Conservation (phyloP, 1,140 invertebrate genomes). For the Drosophila orena region DNA sequence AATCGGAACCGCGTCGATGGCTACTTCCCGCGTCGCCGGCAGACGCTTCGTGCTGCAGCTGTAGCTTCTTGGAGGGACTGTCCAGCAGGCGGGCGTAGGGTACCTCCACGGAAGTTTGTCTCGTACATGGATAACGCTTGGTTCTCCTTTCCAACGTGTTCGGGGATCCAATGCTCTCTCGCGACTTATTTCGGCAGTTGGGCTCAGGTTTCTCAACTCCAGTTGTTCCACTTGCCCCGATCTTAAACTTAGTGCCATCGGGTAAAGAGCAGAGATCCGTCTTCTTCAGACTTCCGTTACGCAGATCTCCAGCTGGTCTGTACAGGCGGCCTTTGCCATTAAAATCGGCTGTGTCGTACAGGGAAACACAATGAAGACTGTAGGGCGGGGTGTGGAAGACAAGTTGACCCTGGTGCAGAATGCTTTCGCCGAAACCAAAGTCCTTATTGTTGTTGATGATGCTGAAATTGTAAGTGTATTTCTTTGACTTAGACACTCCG, state of each 20-base stretch:
- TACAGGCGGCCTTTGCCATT: slow-evolving; percentile 80
- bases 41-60: slow-evolving; percentile 65
- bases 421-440: slow-evolving; percentile 96
- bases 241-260: slow-evolving; percentile 73
- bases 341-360: slow-evolving; percentile 88
- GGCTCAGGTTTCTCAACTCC: slow-evolving; percentile 72
- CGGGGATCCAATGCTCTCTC: slow-evolving; percentile 80
- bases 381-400: slow-evolving; percentile 96
- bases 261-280: slow-evolving; percentile 62
- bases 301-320: slow-evolving; percentile 63
- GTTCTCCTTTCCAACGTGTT: slow-evolving; percentile 77
- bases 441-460: slow-evolving; percentile 86
- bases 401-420: slow-evolving; percentile 94
- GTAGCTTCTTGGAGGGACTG: slow-evolving; percentile 85
- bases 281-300: slow-evolving; percentile 79
- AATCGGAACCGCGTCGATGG: slow-evolving; percentile 88
- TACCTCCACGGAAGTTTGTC: slow-evolving; percentile 87
- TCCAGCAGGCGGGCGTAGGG: slow-evolving; percentile 92
- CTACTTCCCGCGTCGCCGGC: slow-evolving; percentile 76
- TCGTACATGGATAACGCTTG: slow-evolving; percentile 75
- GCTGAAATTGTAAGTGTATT: slow-evolving; percentile 22
- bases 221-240: slow-evolving; percentile 49
- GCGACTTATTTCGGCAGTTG: slow-evolving; percentile 62
- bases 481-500: no score
- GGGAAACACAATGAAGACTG: slow-evolving; percentile 90